Evolutionary conservation across 2,888 invertebrate genomes (phyloP).

Genomic region (Andrena flavipes): DNA sequence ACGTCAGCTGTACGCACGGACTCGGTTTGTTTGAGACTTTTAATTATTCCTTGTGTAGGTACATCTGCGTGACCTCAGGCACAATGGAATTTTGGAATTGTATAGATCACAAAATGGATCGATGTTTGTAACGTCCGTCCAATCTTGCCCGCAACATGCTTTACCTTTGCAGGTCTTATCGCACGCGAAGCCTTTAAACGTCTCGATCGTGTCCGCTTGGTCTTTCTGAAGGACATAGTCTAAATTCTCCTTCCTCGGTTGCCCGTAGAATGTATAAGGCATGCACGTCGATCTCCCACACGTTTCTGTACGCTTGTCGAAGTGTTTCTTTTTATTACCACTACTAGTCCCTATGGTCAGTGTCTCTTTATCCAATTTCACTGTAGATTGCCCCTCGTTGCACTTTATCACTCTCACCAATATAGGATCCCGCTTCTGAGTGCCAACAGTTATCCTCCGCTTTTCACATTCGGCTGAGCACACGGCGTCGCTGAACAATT

Average conservation of each 20-base stretch:
- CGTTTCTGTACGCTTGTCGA: constrained; percentile 12
- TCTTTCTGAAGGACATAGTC: neutral
- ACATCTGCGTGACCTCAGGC: constrained; percentile 12
- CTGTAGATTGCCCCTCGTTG: constrained; percentile 10
- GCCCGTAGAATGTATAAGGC: neutral
- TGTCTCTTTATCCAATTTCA: constrained; percentile 48
- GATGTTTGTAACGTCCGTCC: constrained; percentile 37
- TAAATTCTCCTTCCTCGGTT: neutral
- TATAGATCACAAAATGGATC: neutral
- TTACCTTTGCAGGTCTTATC: constrained; percentile 35
- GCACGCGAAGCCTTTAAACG: constrained; percentile 15
- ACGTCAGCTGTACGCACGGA: neutral
- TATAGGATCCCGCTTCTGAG: constrained; percentile 64
- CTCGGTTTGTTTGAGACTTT: neutral
- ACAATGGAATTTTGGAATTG: constrained; percentile 34
- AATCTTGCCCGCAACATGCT: constrained; percentile 21
- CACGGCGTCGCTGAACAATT: neutral
- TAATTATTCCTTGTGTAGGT: constrained; percentile 4
- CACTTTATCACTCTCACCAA: constrained; percentile 59
- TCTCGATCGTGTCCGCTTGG: neutral
- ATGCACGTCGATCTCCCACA: constrained; percentile 31
- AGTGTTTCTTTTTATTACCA: neutral
- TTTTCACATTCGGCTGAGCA: neutral
- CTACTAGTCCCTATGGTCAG: neutral
- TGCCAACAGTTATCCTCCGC: constrained; percentile 40